These are phyloP conservation scores for Pseudorhombus dupliciocellatus DNA, from an alignment of 2,113 vertebrate genomes.

Conservation along the genomic window DNA sequence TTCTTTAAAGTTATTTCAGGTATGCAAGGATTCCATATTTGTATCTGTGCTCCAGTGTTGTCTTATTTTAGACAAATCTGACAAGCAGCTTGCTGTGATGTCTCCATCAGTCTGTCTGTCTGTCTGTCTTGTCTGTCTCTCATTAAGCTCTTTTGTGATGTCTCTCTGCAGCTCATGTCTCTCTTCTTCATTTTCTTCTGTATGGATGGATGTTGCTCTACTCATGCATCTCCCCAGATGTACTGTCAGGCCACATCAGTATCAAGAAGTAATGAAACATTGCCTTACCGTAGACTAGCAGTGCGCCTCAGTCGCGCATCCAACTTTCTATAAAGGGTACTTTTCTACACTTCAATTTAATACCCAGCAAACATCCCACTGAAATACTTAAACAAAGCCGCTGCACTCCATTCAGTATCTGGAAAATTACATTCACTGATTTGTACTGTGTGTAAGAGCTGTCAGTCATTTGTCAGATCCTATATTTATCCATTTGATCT, in stretches of 20 bases:
- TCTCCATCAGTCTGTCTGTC: conserved; percentile 25
- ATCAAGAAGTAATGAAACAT: conserved; percentile 69
- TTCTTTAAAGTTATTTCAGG: neutral
- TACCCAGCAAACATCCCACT: neutral
- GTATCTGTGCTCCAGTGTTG: neutral
- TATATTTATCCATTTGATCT: neutral
- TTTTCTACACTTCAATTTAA: conserved; percentile 8
- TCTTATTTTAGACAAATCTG: neutral
- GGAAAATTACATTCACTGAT: neutral
- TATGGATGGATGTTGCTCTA: conserved; percentile 56
- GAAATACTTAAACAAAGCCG: neutral
- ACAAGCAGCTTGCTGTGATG: conserved; percentile 32
- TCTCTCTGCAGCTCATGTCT: conserved; percentile 24
- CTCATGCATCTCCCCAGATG: conserved; percentile 66
- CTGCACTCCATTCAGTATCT: neutral
- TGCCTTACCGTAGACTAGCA: conserved; percentile 51
- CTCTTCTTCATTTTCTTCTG: conserved; percentile 28
- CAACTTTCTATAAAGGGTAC: conserved; percentile 19
- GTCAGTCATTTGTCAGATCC: neutral
- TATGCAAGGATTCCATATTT: neutral
- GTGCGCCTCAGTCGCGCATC: conserved; percentile 37
- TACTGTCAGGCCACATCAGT: conserved; percentile 61
- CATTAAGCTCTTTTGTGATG: conserved; percentile 34
- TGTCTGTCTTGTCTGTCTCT: conserved; percentile 37
- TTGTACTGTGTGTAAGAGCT: neutral